Conservation (phyloP, 2,113 vertebrate genomes). For the Rana temporaria region DNA sequence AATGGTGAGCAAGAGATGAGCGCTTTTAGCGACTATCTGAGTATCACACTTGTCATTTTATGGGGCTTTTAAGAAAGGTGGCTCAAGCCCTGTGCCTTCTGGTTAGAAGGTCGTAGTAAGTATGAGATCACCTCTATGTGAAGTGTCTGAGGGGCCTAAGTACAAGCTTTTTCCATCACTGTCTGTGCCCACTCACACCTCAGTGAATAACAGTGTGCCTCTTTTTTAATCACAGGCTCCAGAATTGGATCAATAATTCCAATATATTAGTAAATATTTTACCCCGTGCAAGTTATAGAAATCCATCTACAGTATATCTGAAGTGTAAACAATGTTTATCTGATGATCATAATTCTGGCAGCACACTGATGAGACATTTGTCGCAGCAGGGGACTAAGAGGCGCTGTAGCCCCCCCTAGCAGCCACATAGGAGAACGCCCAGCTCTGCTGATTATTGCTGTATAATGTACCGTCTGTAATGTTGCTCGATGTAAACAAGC, state of each 20-base stretch:
- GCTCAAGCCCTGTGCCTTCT: neutral
- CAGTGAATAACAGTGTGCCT: neutral
- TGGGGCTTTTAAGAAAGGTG: slow-evolving; percentile 11
- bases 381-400: slow-evolving; percentile 4
- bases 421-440: slow-evolving; percentile 16
- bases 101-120: neutral
- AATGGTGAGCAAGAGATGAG: neutral
- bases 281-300: too few species aligned
- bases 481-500: neutral
- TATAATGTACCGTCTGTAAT: neutral
- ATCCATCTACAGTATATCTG: neutral
- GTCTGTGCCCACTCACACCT: neutral
- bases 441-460: neutral
- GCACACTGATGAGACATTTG: neutral
- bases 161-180: neutral
- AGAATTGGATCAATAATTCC: too few species aligned
- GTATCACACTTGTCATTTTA: slow-evolving; percentile 1
- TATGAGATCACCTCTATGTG: slow-evolving; percentile 19
- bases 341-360: neutral
- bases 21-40: neutral
- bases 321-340: neutral
- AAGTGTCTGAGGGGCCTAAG: neutral
- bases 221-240: too few species aligned
- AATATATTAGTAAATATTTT: too few species aligned
- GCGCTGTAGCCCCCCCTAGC: slow-evolving; percentile 38